Evolutionary conservation across 2,113 vertebrate species (phyloP), one percentile per base, ranked within the genome.

Genomic region (Azemiops feae): DNA sequence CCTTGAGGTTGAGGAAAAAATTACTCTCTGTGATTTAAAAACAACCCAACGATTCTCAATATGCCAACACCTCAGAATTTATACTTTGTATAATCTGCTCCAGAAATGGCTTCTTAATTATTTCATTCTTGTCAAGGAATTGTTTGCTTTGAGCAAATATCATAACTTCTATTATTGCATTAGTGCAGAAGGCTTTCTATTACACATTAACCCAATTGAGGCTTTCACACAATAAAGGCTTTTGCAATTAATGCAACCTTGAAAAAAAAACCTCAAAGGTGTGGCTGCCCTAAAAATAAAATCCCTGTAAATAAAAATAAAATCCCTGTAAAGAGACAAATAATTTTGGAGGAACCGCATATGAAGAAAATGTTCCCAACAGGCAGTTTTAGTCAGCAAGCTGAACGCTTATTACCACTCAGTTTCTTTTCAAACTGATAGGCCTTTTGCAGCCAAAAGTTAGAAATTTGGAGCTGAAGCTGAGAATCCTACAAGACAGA

Each of bases 131-230:
- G 0, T 89, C 16, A 2, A 53, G 52, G 39, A 57, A 3, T 0
- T 3, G 43, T 53, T 94, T 39, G 8, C 30, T 8, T 0, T 30
- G 22, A 45, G 57, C 85, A 30, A 86, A 52, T 34, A 87, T 52
- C 89, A 9, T 39, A 0, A 0, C 85, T 57, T 20, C 11, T n/a
- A 18, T 2, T 23, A 39, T 93, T 94, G 34, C 69, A 30, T 55
- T 88, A 64, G 94, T 55, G 11, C 27, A 57, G 69, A 89, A 89
- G 91, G 91, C 94, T 86, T 81, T 95, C 39, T 88, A 39, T 92
- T 94, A 89, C 69, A 27, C 90, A 91, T 90, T 91, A n/a, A 6
- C 25, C 92, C 85, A 81, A 57, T 90, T 53, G 52, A 94, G 27
- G 92, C 90, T 91, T 86, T 7, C 74, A 74, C 90, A 60, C 47